Percentiles rank a stretch among this genome's conserved stretches.
Conservation (phyloP, 2,797 vertebrate genomes). For the Eleutherodactylus coqui region DNA sequence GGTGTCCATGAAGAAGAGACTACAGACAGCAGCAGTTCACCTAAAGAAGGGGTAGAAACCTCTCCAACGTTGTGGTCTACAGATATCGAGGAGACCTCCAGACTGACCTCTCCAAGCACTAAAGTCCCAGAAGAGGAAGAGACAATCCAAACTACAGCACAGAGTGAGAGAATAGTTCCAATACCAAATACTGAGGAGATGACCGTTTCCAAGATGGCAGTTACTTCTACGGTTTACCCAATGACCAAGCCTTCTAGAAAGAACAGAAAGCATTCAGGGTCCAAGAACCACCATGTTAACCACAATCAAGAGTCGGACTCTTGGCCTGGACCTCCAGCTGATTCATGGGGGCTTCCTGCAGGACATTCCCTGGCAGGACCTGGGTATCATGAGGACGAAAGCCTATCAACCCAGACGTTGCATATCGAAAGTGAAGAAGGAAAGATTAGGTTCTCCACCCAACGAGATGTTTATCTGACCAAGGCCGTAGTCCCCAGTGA, state of each 20-base stretch:
- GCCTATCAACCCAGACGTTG: slow-evolving; percentile 52
- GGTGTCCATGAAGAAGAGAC: background rate
- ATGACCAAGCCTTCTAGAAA: slow-evolving; percentile 54
- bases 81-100: background rate
- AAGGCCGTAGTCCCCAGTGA: slow-evolving; percentile 67
- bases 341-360: slow-evolving; percentile 61
- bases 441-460: slow-evolving; percentile 44
- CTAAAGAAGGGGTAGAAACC: slow-evolving; percentile 20
- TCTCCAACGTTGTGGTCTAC: slow-evolving; percentile 27
- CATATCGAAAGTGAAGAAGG: slow-evolving; percentile 45
- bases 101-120: background rate
- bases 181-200: slow-evolving; percentile 54
- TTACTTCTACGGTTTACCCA: slow-evolving; percentile 47
- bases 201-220: background rate
- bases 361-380: slow-evolving; percentile 68
- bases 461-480: slow-evolving; percentile 67
- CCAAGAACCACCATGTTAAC: slow-evolving; percentile 66
- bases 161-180: slow-evolving; percentile 66
- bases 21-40: background rate
- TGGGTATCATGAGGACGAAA: slow-evolving; percentile 69
- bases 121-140: slow-evolving; percentile 70
- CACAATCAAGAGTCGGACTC: slow-evolving; percentile 73
- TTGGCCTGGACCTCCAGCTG: slow-evolving; percentile 60
- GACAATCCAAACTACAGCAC: slow-evolving; percentile 73
- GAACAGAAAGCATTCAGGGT: slow-evolving; percentile 70